A percentile compares a stretch with the other conserved stretches of the same genome.
Evolutionary conservation across 1,140 invertebrate genomes (phyloP).

Genomic region (Centruroides sculpturatus): DNA sequence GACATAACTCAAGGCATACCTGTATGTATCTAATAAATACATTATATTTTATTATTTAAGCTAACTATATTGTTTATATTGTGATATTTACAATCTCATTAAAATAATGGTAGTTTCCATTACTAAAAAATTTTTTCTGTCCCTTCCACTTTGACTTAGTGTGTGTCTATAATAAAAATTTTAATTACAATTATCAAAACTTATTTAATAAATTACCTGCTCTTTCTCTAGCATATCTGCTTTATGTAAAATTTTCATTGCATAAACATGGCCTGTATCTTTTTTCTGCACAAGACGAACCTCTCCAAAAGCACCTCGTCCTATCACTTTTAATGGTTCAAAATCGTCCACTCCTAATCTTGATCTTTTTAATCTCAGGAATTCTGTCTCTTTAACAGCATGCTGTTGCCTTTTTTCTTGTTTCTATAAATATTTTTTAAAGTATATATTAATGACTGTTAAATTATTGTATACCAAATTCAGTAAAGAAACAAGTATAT

Average conservation of each 20-base stretch:
- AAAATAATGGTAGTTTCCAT: too few species aligned
- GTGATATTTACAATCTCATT: too few species aligned
- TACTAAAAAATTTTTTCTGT: too few species aligned
- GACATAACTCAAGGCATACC: too few species aligned
- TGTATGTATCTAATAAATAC: too few species aligned
- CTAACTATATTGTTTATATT: too few species aligned
- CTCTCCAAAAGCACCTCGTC: constrained; percentile 95
- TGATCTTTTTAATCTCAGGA: constrained; percentile 85
- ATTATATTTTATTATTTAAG: too few species aligned
- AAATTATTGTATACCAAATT: constrained; percentile 12
- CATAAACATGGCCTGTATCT: constrained; percentile 97
- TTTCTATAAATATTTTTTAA: constrained; percentile 29
- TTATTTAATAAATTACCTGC: constrained; percentile 37
- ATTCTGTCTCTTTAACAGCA: constrained; percentile 95
- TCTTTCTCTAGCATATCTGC: constrained; percentile 99
- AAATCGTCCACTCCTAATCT: constrained; percentile 96
- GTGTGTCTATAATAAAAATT: too few species aligned
- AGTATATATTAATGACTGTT: too few species aligned
- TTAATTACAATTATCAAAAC: not conserved
- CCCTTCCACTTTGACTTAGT: too few species aligned
- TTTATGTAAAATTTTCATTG: constrained; percentile 98
- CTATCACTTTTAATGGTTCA: constrained; percentile 89
- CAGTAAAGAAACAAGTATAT: constrained; percentile 3
- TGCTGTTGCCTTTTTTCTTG: constrained; percentile 61
- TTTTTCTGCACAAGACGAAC: constrained; percentile 97